Evolutionary conservation across 2,113 vertebrate species (phyloP), one percentile per base, ranked within the genome.

Genomic region (Camelus dromedarius): DNA sequence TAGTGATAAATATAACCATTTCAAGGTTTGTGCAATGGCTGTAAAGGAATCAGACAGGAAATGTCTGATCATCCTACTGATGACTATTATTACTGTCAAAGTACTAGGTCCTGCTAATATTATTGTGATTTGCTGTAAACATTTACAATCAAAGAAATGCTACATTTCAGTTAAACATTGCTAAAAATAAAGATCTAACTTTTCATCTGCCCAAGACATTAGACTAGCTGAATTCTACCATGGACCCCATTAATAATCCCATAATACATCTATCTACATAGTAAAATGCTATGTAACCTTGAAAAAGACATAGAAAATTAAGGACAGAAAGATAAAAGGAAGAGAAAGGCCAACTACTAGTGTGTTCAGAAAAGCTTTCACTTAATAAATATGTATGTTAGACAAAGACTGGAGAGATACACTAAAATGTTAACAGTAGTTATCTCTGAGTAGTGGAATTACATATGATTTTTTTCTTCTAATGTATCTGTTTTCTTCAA

Each of bases 101-200:
- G 24, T 19, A 66, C n/a, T 32, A 96, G 32, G 30, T 73, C 50
- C 16, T 79, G 32, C 24, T 54, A 67, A 24, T 64, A 69, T 16
- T 35, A 54, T 19, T 85, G 42, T 66, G 48, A 87, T 42, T n/a
- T 77, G 24, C 6, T 64, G 19, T 58, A 48, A 50, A 54, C 46
- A 58, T 86, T 85, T 48, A 90, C 38, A 87, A 82, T 15, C 32
- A 72, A 95, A 76, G 48, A 84, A 95, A 95, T 64, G 38, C 26
- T 84, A 58, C 24, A 62, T 35, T 92, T 92, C 56, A 30, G 30
- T 46, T 91, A 91, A 69, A 73, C 13, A 48, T 0, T 32, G 46
- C 52, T 86, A 9, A 79, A 80, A 69, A 75, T 32, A 67, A 95
- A 75, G 18, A 81, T 66, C 4, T 42, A 93, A 67, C 48, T 54